Conservation (phyloP, 2,888 invertebrate species). For the Agriopis marginaria region DNA sequence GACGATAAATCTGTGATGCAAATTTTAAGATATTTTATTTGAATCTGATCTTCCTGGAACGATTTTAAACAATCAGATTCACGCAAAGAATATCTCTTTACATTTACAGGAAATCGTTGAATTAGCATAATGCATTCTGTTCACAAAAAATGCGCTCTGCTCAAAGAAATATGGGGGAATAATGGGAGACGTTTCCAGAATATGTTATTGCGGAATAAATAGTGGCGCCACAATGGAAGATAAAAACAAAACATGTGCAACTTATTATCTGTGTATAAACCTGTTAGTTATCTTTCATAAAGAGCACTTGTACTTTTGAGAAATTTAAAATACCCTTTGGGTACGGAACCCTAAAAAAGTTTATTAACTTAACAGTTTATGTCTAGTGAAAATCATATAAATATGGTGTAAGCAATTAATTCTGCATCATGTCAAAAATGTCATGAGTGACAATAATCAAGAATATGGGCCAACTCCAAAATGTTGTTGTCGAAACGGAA, state of each 20-base stretch:
- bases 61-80: constrained; percentile 63
- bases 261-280: neutral
- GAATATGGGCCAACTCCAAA: neutral
- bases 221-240: constrained; percentile 58
- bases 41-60: constrained; percentile 65
- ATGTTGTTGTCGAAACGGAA: neutral
- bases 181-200: constrained; percentile 60
- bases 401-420: too few relatives aligned
- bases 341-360: too few relatives aligned
- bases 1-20: constrained; percentile 76
- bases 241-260: constrained; percentile 49
- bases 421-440: neutral
- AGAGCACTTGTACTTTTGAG: neutral
- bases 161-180: constrained; percentile 62
- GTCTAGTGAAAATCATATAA: too few relatives aligned
- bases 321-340: too few relatives aligned
- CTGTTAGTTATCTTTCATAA: neutral
- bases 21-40: constrained; percentile 69
- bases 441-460: neutral
- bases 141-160: constrained; percentile 50
- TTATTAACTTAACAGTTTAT: too few relatives aligned
- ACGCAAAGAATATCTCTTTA: constrained; percentile 63
- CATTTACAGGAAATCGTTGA: constrained; percentile 74
- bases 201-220: constrained; percentile 59
- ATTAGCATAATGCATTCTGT: constrained; percentile 80